phyloP scores from a whole-genome alignment of 1,140 invertebrate species.

The Drosophila teissieri region DNA sequence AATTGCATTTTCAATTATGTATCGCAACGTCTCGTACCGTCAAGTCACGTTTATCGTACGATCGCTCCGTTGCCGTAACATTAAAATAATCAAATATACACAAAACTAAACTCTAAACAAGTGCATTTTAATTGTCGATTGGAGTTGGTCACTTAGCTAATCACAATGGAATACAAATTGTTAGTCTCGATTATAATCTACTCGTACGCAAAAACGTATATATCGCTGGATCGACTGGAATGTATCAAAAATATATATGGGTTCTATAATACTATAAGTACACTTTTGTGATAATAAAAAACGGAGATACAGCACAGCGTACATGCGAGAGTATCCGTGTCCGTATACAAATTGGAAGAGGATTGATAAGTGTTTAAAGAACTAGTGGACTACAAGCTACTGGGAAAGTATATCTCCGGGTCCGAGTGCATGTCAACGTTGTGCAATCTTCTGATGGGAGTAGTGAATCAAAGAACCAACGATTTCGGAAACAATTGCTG shows the following conservation, averaged over 20 bases:
- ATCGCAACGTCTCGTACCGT: constrained; percentile 55
- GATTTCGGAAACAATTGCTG: constrained; percentile 81
- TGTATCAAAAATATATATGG: constrained; percentile 60
- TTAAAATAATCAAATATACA: constrained; percentile 80
- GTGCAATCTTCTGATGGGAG: constrained; percentile 39
- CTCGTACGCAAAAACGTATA: constrained; percentile 43
- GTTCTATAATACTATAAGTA: constrained; percentile 84
- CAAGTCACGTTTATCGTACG: constrained; percentile 57
- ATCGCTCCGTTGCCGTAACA: constrained; percentile 79
- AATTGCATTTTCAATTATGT: constrained; percentile 83
- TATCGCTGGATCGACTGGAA: constrained; percentile 55
- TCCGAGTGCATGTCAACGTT: constrained; percentile 66
- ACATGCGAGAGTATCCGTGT: constrained; percentile 9
- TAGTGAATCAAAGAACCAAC: constrained; percentile 52
- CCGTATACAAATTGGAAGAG: constrained; percentile 60
- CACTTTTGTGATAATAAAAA: constrained; percentile 62
- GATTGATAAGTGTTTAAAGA: constrained; percentile 28
- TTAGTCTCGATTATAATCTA: constrained; percentile 49
- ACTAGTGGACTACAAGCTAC: constrained; percentile 44
- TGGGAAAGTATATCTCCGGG: constrained; percentile 23
- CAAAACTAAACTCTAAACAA: constrained; percentile 62
- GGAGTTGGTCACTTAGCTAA: constrained; percentile 69
- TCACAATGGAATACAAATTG: constrained; percentile 72
- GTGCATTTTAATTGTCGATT: constrained; percentile 61
- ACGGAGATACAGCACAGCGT: constrained; percentile 39